Percentiles rank a stretch among this genome's conserved stretches.
Evolutionary conservation across 2,888 invertebrate genomes (phyloP).

Genomic region (Leucania comma): DNA sequence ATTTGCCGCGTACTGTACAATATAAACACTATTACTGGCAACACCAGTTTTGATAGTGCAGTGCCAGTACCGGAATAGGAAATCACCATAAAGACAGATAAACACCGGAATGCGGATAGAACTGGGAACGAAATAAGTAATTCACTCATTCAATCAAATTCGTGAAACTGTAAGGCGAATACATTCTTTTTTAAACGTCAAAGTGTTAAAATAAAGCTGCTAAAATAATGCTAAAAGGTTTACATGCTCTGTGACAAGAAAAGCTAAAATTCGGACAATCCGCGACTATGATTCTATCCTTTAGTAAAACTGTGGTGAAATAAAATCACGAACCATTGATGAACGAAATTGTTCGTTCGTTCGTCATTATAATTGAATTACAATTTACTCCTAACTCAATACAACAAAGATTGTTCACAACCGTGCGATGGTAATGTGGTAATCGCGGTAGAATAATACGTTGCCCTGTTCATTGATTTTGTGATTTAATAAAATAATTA

Average conservation of each 20-base stretch:
- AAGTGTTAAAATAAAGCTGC: neutral
- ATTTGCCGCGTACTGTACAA: too few species aligned
- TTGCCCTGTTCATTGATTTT: neutral
- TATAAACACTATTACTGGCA: neutral
- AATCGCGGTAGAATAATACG: neutral
- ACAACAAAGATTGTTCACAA: neutral
- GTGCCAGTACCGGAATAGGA: neutral
- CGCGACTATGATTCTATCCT: neutral
- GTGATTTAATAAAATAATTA: conserved; percentile 24
- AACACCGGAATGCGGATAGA: neutral
- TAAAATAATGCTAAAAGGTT: too few species aligned
- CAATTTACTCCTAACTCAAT: neutral
- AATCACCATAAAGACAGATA: neutral
- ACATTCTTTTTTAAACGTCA: neutral
- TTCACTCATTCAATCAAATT: neutral
- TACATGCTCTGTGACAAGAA: too few species aligned
- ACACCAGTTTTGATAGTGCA: neutral
- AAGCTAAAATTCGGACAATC: neutral
- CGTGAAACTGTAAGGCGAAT: neutral
- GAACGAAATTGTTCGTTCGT: neutral
- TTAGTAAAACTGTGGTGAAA: neutral
- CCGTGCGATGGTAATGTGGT: neutral
- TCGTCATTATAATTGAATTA: too few species aligned
- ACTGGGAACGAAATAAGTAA: neutral
- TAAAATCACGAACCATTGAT: neutral